Base-by-base conservation (phyloP, 2,888 invertebrate genomes). In the Leptopilina myrica region DNA sequence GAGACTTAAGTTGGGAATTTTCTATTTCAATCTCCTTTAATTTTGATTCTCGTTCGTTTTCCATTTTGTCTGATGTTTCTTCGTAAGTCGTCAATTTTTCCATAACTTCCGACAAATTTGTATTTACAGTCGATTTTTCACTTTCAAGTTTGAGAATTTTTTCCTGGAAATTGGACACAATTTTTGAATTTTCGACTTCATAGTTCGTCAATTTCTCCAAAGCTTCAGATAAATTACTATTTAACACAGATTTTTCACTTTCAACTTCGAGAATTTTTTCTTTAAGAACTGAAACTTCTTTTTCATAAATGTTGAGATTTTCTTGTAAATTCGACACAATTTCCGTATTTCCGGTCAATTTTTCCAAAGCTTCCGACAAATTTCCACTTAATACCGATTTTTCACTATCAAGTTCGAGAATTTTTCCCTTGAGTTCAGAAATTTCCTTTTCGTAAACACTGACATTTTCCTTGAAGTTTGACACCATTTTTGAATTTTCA, bases 331-430 rank as follows among this genome's bases (percentile, higher is more conserved):
- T 33, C 33, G 33, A 33, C 33, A 33, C 33, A 33, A 26, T 43
- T n/a, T 15, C 26, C 73, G 64, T 49, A 62, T 46, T 75, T 6
- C 59, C 66, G 53, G 14, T 65, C 20, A 49, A 69, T 56, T 77
- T 76, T 78, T 53, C 15, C 12, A 64, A 43, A 12, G 77, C 67
- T 14, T 67, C 78, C 33, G 33, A 8, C 49, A 76, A 64, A 64
- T 43, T 64, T 9, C 12, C 26, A n/a, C 64, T 64, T 0, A 78
- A 9, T 43, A 76, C 43, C 14, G 11, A 33, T 46, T 80, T 49
- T 67, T 83, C 78, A 53, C 26, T 43, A 33, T 76, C 64, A n/a
- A 77, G 78, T 26, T 65, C 33, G 33, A 79, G 33, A 33, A 79
- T 79, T 20, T 79, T 80, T 11, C 8, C 7, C n/a, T 76, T 56